These are phyloP conservation scores for Ditylenchus weischeri DNA, from an alignment of 2,888 invertebrate genomes.

Conservation along the genomic window DNA sequence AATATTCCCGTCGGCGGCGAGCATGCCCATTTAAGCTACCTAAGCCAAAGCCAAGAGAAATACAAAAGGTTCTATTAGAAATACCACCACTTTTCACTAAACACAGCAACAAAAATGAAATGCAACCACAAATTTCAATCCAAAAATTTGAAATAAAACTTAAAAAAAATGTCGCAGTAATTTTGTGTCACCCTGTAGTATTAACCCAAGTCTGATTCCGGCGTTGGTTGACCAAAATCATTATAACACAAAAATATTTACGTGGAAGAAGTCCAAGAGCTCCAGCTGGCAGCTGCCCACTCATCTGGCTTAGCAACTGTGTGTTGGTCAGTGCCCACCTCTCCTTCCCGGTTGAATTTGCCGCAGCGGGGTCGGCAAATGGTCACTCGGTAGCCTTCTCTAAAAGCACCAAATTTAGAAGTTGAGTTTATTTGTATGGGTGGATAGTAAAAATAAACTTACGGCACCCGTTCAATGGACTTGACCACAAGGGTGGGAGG, in stretches of 20 bases:
- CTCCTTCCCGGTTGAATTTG: slow-evolving; percentile 30
- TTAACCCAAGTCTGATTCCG: no score
- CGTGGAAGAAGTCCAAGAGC: slow-evolving; percentile 43
- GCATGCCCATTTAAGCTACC: no score
- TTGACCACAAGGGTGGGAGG: slow-evolving; percentile 57
- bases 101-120: no score
- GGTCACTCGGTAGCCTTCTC: slow-evolving; percentile 56
- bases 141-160: no score
- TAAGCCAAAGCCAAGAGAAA: no score
- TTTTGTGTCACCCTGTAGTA: no score
- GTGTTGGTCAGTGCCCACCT: slow-evolving; percentile 29
- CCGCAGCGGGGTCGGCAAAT: slow-evolving; percentile 56
- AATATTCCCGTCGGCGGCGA: no score
- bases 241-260: slow-evolving; percentile 26
- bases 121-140: no score
- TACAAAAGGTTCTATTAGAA: no score
- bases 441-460: slow-evolving; percentile 27
- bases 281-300: slow-evolving; percentile 43
- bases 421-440: not conserved
- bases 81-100: no score
- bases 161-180: no score
- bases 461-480: slow-evolving; percentile 55
- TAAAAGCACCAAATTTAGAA: slow-evolving; percentile 28
- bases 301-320: slow-evolving; percentile 27
- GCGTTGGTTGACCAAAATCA: not conserved